Evolutionary conservation across 2,888 invertebrate species (phyloP).

Genomic region (Adela reaumurella): DNA sequence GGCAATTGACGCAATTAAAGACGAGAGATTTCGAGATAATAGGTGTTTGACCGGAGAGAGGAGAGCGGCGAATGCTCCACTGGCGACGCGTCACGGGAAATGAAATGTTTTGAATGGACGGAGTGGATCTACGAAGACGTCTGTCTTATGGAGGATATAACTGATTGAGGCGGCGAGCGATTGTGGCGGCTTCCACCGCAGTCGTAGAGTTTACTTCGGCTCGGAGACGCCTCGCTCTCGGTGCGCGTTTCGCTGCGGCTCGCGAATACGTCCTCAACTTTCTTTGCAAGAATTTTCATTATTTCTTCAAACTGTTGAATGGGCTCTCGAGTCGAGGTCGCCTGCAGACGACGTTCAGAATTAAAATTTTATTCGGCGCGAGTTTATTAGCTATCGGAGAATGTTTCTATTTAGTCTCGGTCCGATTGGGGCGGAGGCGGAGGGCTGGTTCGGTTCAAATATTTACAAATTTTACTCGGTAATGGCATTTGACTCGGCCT

Average conservation of each 20-base stretch:
- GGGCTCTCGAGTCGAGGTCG: background rate
- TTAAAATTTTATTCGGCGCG: background rate
- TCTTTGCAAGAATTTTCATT: background rate
- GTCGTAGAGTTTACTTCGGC: too few species aligned
- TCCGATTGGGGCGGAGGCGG: background rate
- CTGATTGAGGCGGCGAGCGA: too few species aligned
- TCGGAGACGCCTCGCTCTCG: too few species aligned
- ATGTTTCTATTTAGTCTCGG: background rate
- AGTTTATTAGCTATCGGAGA: background rate
- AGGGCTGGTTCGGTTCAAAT: background rate
- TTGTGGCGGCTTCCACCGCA: too few species aligned
- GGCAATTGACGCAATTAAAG: too few species aligned
- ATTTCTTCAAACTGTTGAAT: background rate
- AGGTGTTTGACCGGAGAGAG: too few species aligned
- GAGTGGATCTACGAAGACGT: too few species aligned
- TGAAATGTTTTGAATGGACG: background rate
- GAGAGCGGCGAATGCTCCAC: background rate
- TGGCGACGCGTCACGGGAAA: background rate
- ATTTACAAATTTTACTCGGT: background rate
- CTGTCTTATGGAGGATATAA: too few species aligned
- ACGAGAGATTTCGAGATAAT: too few species aligned
- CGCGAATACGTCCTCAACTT: background rate
- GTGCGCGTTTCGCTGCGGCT: too few species aligned
- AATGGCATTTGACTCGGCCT: background rate
- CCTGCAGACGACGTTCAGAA: background rate